These are phyloP conservation scores for Diaprepes abbreviatus DNA, from an alignment of 2,888 invertebrate genomes.

Conservation along the genomic window DNA sequence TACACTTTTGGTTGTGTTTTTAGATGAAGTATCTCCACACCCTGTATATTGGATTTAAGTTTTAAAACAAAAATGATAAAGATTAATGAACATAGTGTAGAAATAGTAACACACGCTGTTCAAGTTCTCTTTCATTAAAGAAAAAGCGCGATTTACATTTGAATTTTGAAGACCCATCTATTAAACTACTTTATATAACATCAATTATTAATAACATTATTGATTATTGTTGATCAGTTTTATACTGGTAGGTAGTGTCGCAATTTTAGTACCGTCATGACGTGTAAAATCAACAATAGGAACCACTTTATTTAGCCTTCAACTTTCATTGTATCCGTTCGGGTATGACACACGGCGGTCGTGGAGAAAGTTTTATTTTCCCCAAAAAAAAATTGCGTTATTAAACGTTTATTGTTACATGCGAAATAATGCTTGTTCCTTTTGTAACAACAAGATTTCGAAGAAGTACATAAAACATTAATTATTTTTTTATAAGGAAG, in stretches of 20 bases:
- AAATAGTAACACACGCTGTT: too few relatives aligned
- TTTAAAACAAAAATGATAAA: too few relatives aligned
- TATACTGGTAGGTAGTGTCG: constrained; percentile 12
- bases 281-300: constrained; percentile 19
- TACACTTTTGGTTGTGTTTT: too few relatives aligned
- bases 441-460: background rate
- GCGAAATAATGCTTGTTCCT: background rate
- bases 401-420: background rate
- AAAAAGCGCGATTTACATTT: too few relatives aligned
- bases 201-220: background rate
- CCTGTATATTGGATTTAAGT: too few relatives aligned
- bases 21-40: too few relatives aligned
- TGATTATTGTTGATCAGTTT: background rate
- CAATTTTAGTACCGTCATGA: constrained; percentile 9
- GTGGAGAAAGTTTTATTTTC: constrained; percentile 24
- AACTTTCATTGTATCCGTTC: constrained; percentile 33
- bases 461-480: too few relatives aligned
- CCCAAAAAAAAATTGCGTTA: constrained; percentile 27
- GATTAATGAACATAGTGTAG: too few relatives aligned
- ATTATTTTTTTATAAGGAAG: too few relatives aligned
- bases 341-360: constrained; percentile 29
- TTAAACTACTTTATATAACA: background rate
- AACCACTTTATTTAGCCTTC: constrained; percentile 32
- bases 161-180: too few relatives aligned
- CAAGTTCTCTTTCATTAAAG: too few relatives aligned